Conservation (phyloP, 2,797 vertebrate genomes). For the Sebastes cheni region DNA sequence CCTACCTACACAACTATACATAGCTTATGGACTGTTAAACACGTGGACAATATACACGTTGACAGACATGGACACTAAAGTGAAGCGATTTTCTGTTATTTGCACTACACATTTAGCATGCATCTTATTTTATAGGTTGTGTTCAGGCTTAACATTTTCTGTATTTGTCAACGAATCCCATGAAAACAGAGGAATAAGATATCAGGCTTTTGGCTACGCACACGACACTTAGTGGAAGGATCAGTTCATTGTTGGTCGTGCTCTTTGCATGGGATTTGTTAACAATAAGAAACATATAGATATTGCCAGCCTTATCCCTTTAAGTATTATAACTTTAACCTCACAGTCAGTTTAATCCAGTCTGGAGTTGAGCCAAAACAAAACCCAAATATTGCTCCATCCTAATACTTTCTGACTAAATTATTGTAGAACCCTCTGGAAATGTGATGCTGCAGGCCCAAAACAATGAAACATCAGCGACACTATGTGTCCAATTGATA, state of each 20-base stretch:
- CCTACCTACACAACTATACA: too few species aligned
- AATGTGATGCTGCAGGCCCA: neutral
- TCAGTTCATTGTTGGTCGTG: neutral
- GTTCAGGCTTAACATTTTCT: too few species aligned
- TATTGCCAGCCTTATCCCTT: too few species aligned
- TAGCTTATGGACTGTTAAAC: too few species aligned
- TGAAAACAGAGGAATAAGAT: neutral
- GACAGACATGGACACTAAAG: too few species aligned
- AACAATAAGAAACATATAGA: too few species aligned
- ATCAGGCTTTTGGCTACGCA: neutral
- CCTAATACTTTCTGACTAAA: neutral
- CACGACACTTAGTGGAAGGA: neutral
- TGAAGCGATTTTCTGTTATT: too few species aligned
- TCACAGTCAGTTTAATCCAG: neutral
- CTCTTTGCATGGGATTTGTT: neutral
- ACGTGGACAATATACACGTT: too few species aligned
- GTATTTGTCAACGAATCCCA: neutral
- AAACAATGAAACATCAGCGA: neutral
- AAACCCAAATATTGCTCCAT: neutral
- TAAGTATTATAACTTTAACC: neutral
- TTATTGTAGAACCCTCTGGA: neutral
- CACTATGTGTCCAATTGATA: slow-evolving; percentile 1
- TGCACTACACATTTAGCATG: too few species aligned
- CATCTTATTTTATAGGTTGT: too few species aligned
- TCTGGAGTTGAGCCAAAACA: neutral